A percentile compares a stretch with the other conserved stretches of the same genome.
phyloP scores from a whole-genome alignment of 2,113 vertebrate genomes.

The Pomatostomus ruficeps region DNA sequence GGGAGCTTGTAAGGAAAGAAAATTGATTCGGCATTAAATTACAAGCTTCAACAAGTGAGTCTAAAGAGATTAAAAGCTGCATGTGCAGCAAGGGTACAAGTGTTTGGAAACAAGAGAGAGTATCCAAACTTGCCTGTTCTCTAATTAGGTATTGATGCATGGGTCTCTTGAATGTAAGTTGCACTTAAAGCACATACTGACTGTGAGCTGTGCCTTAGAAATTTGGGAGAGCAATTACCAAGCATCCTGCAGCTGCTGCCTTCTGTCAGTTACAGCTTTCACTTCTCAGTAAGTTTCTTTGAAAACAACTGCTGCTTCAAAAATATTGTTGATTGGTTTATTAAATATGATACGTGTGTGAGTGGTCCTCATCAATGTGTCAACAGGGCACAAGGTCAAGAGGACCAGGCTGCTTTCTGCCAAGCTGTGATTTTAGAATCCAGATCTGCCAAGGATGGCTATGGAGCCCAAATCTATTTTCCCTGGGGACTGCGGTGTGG shows the following conservation, averaged over 20 bases:
- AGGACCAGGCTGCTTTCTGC: not conserved
- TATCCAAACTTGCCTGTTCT: not conserved
- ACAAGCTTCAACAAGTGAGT: not conserved
- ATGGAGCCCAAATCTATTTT: not conserved
- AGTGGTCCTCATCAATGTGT: not conserved
- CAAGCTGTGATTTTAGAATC: not conserved
- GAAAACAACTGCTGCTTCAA: not conserved
- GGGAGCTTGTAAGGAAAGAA: not conserved
- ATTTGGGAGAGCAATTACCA: not conserved
- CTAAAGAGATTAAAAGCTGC: not conserved
- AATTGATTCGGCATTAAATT: not conserved
- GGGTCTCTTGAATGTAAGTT: not conserved
- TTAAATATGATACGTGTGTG: not conserved
- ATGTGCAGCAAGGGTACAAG: not conserved
- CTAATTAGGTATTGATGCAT: not conserved
- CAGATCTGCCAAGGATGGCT: not conserved
- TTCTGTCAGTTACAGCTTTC: not conserved
- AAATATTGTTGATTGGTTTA: not conserved
- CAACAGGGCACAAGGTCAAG: not conserved
- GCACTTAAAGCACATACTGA: not conserved
- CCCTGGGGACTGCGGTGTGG: accelerated
- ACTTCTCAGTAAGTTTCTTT: not conserved
- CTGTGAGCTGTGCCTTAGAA: not conserved
- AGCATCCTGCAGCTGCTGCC: not conserved
- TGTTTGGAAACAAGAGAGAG: not conserved